phyloP scores from a whole-genome alignment of 2,113 vertebrate species.

The Ellobius talpinus region DNA sequence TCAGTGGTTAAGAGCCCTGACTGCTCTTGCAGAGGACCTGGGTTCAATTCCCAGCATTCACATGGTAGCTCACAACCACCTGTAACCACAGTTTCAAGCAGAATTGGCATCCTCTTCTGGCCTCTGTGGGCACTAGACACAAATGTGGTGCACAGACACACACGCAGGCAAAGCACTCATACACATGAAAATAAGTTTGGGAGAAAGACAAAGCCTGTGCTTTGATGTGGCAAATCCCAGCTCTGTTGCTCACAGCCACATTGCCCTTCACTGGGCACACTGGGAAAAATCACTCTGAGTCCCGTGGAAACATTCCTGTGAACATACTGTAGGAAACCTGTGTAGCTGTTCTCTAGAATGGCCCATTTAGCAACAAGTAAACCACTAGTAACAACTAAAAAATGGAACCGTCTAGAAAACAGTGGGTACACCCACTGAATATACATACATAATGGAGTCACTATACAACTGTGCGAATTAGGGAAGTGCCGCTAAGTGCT shows the following conservation, averaged over 20 bases:
- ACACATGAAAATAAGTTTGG: neutral
- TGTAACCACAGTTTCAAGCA: neutral
- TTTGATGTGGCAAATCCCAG: neutral
- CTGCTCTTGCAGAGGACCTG: neutral
- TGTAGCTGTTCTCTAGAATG: neutral
- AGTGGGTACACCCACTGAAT: neutral
- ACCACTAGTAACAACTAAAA: constrained; percentile 10
- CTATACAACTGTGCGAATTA: neutral
- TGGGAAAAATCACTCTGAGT: neutral
- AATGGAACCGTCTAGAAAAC: neutral
- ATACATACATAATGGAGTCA: neutral
- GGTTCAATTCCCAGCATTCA: neutral
- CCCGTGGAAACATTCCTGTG: neutral
- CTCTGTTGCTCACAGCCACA: neutral
- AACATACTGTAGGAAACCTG: neutral
- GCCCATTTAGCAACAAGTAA: neutral
- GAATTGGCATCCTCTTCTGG: neutral
- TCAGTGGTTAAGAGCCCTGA: neutral
- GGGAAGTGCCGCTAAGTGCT: neutral
- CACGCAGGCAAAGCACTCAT: neutral
- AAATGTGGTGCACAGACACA: neutral
- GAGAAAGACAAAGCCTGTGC: neutral
- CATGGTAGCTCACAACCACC: neutral
- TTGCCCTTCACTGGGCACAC: neutral
- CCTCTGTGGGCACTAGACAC: neutral